A percentile compares a stretch with the other conserved stretches of the same genome.
These are phyloP conservation scores for Drosophila gunungcola DNA, from an alignment of 1,140 invertebrate species.

Conservation along the genomic window DNA sequence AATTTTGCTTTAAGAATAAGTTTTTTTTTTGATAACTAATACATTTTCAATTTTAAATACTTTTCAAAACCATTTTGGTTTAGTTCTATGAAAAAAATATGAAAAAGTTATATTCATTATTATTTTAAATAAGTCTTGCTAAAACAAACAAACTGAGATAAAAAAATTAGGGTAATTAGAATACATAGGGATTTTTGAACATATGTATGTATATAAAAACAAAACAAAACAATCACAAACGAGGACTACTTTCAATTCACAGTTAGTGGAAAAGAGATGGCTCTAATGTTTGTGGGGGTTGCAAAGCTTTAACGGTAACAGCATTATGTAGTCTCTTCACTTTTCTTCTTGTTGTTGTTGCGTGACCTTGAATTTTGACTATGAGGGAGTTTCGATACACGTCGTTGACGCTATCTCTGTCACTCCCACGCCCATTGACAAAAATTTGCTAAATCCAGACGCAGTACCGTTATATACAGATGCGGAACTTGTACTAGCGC, in stretches of 20 bases:
- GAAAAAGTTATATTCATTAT: no score
- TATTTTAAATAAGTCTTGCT: no score
- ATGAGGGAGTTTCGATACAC: conserved; percentile 38
- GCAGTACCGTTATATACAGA: conserved; percentile 34
- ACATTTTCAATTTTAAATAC: no score
- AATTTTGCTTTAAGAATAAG: no score
- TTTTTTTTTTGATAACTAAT: no score
- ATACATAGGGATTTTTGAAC: no score
- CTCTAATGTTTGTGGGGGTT: conserved; percentile 41
- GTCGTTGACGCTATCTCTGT: conserved; percentile 14
- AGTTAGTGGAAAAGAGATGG: conserved; percentile 35
- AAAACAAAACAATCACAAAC: neutral
- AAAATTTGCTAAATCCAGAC: conserved; percentile 34
- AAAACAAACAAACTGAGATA: no score
- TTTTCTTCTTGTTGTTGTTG: conserved; percentile 35
- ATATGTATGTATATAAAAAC: neutral
- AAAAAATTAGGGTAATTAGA: no score
- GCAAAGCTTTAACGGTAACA: conserved; percentile 51
- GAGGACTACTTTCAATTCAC: neutral
- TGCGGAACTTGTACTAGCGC: neutral
- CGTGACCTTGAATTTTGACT: conserved; percentile 54
- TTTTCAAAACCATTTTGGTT: no score
- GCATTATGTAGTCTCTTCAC: conserved; percentile 38
- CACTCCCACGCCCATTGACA: conserved; percentile 27
- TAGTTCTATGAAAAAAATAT: no score